A percentile compares a stretch with the other conserved stretches of the same genome.
phyloP scores from a whole-genome alignment of 2,113 vertebrate genomes.

The Tachysurus vachellii region DNA sequence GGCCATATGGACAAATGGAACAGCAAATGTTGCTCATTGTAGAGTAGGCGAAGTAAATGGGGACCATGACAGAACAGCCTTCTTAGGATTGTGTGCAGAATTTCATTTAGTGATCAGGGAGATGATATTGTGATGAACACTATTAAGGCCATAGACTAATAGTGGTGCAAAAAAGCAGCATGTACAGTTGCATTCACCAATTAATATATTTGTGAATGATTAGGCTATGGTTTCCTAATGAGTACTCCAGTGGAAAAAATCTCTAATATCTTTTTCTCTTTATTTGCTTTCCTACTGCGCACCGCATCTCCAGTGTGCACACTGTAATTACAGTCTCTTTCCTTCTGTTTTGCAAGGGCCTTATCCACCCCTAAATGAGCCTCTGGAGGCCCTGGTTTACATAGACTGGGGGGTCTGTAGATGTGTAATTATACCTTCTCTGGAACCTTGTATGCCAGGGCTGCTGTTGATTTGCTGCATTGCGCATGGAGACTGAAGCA shows the following conservation, averaged over 20 bases:
- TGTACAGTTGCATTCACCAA: background rate
- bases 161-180: background rate
- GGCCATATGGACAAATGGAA: background rate
- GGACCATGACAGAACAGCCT: background rate
- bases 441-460: slow-evolving; percentile 59
- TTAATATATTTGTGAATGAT: background rate
- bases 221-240: background rate
- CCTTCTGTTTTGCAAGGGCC: slow-evolving; percentile 56
- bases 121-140: background rate
- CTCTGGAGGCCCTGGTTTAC: slow-evolving; percentile 53
- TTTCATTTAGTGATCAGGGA: background rate
- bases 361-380: slow-evolving; percentile 57
- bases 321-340: slow-evolving; percentile 66
- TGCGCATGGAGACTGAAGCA: slow-evolving; percentile 37
- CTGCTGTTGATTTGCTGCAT: slow-evolving; percentile 61
- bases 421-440: slow-evolving; percentile 66
- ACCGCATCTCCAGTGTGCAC: slow-evolving; percentile 47
- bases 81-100: background rate
- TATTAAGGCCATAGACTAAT: background rate
- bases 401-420: slow-evolving; percentile 61
- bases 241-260: background rate
- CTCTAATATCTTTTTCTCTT: background rate
- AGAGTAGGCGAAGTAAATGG: background rate
- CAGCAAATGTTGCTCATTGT: background rate
- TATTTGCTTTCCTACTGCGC: background rate